Evolutionary conservation across 2,888 invertebrate genomes (phyloP).

Genomic region (Cephus pygmeus): DNA sequence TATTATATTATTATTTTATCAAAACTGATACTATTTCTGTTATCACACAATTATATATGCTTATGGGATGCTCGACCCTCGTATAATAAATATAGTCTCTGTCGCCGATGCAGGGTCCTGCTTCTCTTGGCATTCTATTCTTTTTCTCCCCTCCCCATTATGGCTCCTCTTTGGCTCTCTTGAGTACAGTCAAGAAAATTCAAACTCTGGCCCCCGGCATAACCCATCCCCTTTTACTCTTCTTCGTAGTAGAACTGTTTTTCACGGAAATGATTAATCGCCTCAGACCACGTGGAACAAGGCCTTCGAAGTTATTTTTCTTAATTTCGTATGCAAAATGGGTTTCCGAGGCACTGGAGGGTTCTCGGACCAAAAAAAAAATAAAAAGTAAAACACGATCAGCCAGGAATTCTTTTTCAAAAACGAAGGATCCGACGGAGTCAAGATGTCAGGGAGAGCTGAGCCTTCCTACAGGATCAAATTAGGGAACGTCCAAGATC

Average conservation of each 20-base stretch:
- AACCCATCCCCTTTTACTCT: neutral
- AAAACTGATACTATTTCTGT: no score
- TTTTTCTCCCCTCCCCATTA: neutral
- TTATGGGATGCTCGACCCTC: no score
- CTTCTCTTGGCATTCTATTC: neutral
- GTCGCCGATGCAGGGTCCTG: neutral
- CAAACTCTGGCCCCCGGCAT: neutral
- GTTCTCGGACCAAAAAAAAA: neutral
- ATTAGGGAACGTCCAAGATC: neutral
- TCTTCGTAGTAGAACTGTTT: neutral
- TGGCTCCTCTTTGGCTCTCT: neutral
- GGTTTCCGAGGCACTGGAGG: neutral
- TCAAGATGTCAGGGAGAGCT: neutral
- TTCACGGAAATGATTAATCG: slow-evolving; percentile 24
- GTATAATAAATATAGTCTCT: no score
- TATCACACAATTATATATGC: no score
- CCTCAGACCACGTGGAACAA: neutral
- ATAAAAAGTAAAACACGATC: neutral
- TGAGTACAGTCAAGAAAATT: neutral
- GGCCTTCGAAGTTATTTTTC: slow-evolving; percentile 23
- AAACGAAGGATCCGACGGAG: neutral
- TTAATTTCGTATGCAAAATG: slow-evolving; percentile 24
- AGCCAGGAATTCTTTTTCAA: neutral
- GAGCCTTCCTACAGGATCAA: neutral
- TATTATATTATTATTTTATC: no score